Base-by-base conservation (phyloP, 1,140 invertebrate species). In the Latrodectus geometricus region DNA sequence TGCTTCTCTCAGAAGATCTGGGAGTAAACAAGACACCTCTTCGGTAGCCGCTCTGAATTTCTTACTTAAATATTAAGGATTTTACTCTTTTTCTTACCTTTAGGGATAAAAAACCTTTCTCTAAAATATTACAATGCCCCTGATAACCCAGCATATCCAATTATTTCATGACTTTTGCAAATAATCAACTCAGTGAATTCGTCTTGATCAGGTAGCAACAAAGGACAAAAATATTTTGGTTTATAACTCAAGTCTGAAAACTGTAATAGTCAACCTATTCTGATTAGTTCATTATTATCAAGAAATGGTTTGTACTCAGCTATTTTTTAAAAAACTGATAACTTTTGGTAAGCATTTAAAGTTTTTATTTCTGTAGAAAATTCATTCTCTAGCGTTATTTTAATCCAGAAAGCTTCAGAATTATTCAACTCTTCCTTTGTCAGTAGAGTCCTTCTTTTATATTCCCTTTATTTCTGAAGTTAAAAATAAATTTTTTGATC, bases 201-300 rank as follows among this genome's bases (percentile, higher is more conserved):
- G 54, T 61, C 54, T 2, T 61, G 54, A 14, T 8, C 54, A 61
- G 35, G 23, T 49, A 49, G 14, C 48, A 49, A 73, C 17, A 73
- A 17, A 0, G 0, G 35, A n/a, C n/a, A n/a, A n/a, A n/a, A n/a
- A 73, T 73, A 14, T 15, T 73, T 73, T 0, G 0, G 35, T 73
- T 72, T 21, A 48, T 72, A 72, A 21, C 69, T 72, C 69, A 72
- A 72, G 23, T 72, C 15, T 23, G 69, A 72, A 72, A 35, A 48
- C 35, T 72, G 69, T 49, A 73, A 48, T 17, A 5, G 15, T 14
- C 48, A 35, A 73, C 70, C 70, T 15, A 73, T 73, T 15, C 14
- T 15, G 8, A 73, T 48, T 4, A 73, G 15, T 49, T 35, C 48
- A n/a, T 49, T 17, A 21, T 50, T 35, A 17, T 73, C 0, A 7